Conservation (phyloP, 2,888 invertebrate genomes). For the Chesias legatella region DNA sequence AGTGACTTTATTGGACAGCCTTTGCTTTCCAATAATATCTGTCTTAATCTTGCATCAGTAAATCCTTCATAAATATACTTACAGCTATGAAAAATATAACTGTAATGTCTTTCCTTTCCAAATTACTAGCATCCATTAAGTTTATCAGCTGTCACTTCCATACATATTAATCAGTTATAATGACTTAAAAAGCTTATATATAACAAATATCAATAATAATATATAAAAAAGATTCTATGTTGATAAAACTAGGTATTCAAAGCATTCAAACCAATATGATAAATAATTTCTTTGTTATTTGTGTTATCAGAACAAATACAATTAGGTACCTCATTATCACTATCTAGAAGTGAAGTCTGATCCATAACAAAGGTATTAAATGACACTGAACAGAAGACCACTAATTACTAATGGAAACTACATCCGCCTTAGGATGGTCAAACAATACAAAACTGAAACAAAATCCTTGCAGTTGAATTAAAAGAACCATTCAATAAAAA, state of each 20-base stretch:
- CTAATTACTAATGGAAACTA: constrained; percentile 14
- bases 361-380: constrained; percentile 48
- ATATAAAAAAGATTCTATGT: background rate
- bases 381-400: constrained; percentile 8
- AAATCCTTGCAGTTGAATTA: constrained; percentile 37
- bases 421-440: constrained; percentile 34
- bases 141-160: no score
- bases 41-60: no score
- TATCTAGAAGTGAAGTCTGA: constrained; percentile 50
- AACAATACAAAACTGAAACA: constrained; percentile 29
- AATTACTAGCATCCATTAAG: no score
- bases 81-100: no score
- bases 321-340: constrained; percentile 54
- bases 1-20: no score
- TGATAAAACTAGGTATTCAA: background rate
- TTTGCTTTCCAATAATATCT: no score
- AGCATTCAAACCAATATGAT: constrained; percentile 1
- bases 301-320: constrained; percentile 11
- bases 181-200: no score
- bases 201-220: no score
- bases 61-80: no score
- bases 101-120: no score
- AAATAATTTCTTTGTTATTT: constrained; percentile 8
- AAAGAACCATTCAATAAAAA: constrained; percentile 44
- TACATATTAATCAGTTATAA: no score